These are phyloP conservation scores for Cerastis rubricosa DNA, from an alignment of 2,888 invertebrate genomes.

Conservation along the genomic window DNA sequence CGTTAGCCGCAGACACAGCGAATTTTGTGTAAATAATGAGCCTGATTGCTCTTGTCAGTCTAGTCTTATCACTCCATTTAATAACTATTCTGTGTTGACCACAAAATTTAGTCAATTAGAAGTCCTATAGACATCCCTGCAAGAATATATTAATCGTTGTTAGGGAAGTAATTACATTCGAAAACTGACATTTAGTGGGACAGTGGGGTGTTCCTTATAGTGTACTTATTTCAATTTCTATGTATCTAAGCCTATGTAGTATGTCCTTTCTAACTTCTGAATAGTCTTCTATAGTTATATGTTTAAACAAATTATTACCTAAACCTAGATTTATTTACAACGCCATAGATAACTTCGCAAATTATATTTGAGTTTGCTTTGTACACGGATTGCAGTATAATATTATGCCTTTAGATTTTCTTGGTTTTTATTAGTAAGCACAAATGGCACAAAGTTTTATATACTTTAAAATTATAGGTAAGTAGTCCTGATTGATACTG, in stretches of 20 bases:
- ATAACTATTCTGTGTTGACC: conserved; percentile 5
- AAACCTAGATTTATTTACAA: conserved; percentile 22
- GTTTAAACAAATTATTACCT: conserved; percentile 1
- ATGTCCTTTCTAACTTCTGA: conserved; percentile 6
- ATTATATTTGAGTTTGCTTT: conserved; percentile 52
- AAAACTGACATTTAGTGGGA: conserved; percentile 25
- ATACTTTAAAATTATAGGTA: background rate
- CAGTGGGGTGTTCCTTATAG: conserved; percentile 45
- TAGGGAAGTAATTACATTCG: background rate
- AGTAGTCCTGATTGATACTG: background rate
- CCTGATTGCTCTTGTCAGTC: background rate
- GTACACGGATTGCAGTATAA: conserved; percentile 49
- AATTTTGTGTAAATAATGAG: background rate
- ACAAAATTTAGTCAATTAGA: background rate
- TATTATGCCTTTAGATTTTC: conserved; percentile 28
- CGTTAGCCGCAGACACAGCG: too few relatives aligned
- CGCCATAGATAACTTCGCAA: conserved; percentile 22
- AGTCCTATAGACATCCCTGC: background rate
- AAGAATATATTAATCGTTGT: background rate
- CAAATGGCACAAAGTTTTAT: background rate
- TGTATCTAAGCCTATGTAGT: conserved; percentile 33
- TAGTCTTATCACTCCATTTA: background rate
- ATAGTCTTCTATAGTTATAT: conserved; percentile 17
- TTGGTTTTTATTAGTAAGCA: conserved; percentile 15
- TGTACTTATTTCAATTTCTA: conserved; percentile 26